Evolutionary conservation across 2,113 vertebrate species (phyloP), one percentile per base, ranked within the genome.

Genomic region (Smithornis capensis): DNA sequence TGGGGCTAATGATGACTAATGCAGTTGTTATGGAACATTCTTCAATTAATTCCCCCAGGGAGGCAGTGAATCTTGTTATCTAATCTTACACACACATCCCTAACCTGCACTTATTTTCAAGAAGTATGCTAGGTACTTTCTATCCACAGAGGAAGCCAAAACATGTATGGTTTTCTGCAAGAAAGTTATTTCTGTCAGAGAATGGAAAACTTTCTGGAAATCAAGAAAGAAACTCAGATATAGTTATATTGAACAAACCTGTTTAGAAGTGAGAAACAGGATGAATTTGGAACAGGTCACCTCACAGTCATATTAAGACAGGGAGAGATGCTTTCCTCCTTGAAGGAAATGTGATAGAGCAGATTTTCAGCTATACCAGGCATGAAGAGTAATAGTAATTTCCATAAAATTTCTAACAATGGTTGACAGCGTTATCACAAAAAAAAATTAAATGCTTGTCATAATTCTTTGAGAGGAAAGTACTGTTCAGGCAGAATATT

Each of bases 1-100:
- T 77, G 75, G 74, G 50, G 55, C 47, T 88, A 90, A 83, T 78
- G 90, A 93, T 93, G 93, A 96, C 92, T 96, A 91, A 96, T 70
- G 47, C 35, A 56, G 47, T 94, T 94, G 84, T 88, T 95, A 90
- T 75, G 92, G 85, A 93, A 87, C 76, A 52, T 78, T 92, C 68
- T 90, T 88, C 71, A 92, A 52, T 86, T 88, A 70, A 93, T 92
- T 94, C 64, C 40, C 22, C 22, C 33, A 31, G 44, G 45, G 40
- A 93, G 71, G 80, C 40, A 78, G 60, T 86, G 81, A 68, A 89
- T 94, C 88, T 78, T 55, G 52, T 92, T 95, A 95, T 90, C 85
- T 96, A 94, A 93, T 93, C 83, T 95, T 56, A 89, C 64, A 83
- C 68, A 86, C 50, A 81, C 18, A 1, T 83, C 76, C 62, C 56